Conservation (phyloP, 2,888 invertebrate genomes). For the Petrolisthes manimaculis region DNA sequence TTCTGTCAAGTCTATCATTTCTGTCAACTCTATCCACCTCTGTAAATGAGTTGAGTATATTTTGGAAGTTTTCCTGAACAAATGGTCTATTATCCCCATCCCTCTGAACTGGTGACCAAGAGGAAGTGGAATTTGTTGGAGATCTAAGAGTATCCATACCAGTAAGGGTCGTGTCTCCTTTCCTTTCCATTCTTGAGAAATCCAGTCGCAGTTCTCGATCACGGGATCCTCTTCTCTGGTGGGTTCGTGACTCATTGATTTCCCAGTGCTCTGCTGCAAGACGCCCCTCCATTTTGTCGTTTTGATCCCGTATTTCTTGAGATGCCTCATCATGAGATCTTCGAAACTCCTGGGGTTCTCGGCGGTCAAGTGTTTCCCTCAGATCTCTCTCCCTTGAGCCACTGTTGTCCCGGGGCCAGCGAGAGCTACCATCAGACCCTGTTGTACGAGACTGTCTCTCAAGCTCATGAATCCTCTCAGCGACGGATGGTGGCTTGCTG, state of each 20-base stretch:
- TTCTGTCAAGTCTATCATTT: constrained; percentile 34
- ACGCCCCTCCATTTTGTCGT: constrained; percentile 35
- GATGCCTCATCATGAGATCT: constrained; percentile 22
- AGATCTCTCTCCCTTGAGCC: constrained; percentile 59
- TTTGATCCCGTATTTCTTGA: constrained; percentile 25
- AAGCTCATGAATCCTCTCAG: constrained; percentile 77
- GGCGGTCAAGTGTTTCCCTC: constrained; percentile 20
- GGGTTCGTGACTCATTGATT: constrained; percentile 30
- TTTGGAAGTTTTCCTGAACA: constrained; percentile 56
- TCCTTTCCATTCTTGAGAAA: constrained; percentile 29
- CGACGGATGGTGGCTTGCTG: constrained; percentile 75
- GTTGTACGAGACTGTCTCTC: constrained; percentile 72
- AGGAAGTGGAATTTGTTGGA: constrained; percentile 20
- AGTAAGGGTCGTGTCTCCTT: constrained; percentile 8
- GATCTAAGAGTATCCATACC: constrained; percentile 32
- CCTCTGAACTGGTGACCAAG: constrained; percentile 36
- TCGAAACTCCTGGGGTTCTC: constrained; percentile 36
- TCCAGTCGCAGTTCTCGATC: constrained; percentile 47
- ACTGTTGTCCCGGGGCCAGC: constrained; percentile 57
- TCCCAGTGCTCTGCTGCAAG: constrained; percentile 24
- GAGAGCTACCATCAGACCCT: constrained; percentile 22
- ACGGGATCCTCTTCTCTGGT: constrained; percentile 48
- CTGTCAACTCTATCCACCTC: constrained; percentile 49
- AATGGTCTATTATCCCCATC: constrained; percentile 37
- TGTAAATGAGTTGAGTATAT: constrained; percentile 58